phyloP scores from a whole-genome alignment of 2,113 vertebrate genomes.

The Thryonomys swinderianus region DNA sequence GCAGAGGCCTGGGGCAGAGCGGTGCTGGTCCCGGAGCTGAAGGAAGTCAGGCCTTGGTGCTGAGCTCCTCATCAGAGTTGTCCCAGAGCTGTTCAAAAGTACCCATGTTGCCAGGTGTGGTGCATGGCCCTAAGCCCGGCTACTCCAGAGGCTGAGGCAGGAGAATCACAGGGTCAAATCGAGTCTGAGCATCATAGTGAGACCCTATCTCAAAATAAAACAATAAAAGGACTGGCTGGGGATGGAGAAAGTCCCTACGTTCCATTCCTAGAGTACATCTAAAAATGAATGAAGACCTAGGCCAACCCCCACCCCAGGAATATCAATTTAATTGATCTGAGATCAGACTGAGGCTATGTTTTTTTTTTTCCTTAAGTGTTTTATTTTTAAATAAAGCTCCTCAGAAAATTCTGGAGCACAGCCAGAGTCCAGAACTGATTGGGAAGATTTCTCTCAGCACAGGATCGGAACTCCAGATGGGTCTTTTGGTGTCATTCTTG shows the following conservation, averaged over 20 bases:
- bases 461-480: conserved; percentile 88
- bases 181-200: background rate
- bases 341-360: background rate
- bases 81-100: background rate
- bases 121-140: background rate
- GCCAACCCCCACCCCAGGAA: background rate
- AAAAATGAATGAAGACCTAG: background rate
- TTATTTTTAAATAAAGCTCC: background rate
- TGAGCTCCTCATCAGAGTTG: background rate
- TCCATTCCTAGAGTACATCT: background rate
- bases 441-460: background rate
- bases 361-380: background rate
- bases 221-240: background rate
- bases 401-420: background rate
- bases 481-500: conserved; percentile 90
- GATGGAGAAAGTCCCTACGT: background rate
- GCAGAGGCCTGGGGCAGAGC: background rate
- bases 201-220: background rate
- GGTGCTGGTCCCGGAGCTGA: background rate
- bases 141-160: background rate
- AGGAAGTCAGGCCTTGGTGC: background rate
- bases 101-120: background rate
- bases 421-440: background rate
- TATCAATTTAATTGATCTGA: background rate
- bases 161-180: background rate